Base-by-base conservation (phyloP, 37 sponge, comb jelly and placozoan genomes). In the Aphrocallistes beatrix region DNA sequence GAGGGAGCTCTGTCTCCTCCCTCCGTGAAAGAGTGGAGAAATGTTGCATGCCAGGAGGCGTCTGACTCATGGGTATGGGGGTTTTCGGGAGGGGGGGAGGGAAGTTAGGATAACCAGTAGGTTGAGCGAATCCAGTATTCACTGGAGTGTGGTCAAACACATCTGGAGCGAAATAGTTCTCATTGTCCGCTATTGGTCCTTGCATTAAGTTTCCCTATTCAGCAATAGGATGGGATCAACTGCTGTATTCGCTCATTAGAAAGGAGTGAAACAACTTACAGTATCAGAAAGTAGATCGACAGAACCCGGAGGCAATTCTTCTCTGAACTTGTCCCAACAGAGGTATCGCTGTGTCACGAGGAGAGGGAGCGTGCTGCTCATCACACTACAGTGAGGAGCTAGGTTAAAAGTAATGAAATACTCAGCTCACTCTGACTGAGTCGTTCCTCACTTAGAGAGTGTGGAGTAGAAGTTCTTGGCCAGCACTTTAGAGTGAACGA, bases 281-380 rank as follows among this genome's bases (percentile, higher is more conserved):
- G 6, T 28, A 13, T 60, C 75, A 13, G n/a, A 3, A 28, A 13
- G 10, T 19, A 30, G 8, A 3, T 13, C 17, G 32, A 60, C n/a
- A 13, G 32, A 60, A 13, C 75, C 21, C 3, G 75, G 75, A 6
- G 75, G 75, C 34, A 60, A 30, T 30, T 60, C 75, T 13, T 60
- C 75, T 60, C 75, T 60, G 75, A 60, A 60, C 34, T 60, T 60
- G 34, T 60, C 75, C 75, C 75, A 60, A 30, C 75, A 60, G 28
- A 60, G 75, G 34, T 32, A 13, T 60, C 21, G 10, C 75, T 60
- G 75, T 19, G 21, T 60, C 3, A 60, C 75, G 28, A 60, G 3
- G 28, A 60, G 75, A 3, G 10, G 25, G 3, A 25, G 75, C 10
- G 75, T 60, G 34, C 75, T 60, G 34, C 75, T 30, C 75, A 60